These are phyloP conservation scores for Diloba caeruleocephala DNA, from an alignment of 2,888 invertebrate genomes.

Conservation along the genomic window DNA sequence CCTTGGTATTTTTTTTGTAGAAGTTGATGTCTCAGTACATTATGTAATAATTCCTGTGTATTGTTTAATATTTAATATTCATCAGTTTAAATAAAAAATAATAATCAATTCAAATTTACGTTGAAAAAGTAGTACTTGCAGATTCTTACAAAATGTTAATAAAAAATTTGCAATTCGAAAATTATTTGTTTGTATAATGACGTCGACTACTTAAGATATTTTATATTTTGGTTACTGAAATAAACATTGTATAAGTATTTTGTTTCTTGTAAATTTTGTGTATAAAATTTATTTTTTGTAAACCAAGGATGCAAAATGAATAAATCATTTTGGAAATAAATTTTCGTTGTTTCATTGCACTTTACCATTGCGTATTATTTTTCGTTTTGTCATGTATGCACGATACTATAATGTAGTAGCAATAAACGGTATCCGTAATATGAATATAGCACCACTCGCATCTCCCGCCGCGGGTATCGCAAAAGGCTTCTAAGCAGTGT, in stretches of 20 bases:
- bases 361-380: background rate
- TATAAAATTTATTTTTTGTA: conserved; percentile 43
- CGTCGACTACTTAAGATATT: conserved; percentile 15
- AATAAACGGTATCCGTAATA: too few species aligned
- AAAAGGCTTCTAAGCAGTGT: too few species aligned
- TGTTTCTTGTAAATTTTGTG: conserved; percentile 47
- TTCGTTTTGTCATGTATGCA: too few species aligned
- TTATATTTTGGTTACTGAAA: conserved; percentile 14
- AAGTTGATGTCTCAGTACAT: conserved; percentile 4
- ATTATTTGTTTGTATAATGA: conserved; percentile 2
- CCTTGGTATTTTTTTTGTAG: conserved; percentile 38
- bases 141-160: too few species aligned
- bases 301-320: conserved; percentile 57
- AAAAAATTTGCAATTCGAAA: too few species aligned
- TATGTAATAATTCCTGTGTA: background rate
- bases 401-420: too few species aligned
- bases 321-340: conserved; percentile 49
- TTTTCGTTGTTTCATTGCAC: conserved; percentile 15
- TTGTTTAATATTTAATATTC: too few species aligned
- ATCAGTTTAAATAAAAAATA: too few species aligned
- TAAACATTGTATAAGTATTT: conserved; percentile 26
- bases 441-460: too few species aligned
- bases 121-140: too few species aligned
- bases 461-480: too few species aligned
- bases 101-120: too few species aligned